Conservation (phyloP, 2,113 vertebrate species). For the Rana temporaria region DNA sequence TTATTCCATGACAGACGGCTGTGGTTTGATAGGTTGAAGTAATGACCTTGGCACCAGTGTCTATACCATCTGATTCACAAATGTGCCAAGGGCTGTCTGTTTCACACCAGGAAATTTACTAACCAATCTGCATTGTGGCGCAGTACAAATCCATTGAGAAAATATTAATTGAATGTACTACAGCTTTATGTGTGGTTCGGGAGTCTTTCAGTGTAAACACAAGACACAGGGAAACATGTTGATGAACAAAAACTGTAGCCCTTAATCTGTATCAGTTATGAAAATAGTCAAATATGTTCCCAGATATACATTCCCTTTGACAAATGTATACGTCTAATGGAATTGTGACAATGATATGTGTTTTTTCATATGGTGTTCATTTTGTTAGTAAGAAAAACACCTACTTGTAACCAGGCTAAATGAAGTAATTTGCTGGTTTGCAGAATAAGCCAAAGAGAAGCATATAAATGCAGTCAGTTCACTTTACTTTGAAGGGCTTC, state of each 20-base stretch:
- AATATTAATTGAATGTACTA: background rate
- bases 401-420: too few relatives aligned
- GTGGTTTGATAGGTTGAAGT: slow-evolving; percentile 4
- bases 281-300: background rate
- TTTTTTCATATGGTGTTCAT: too few relatives aligned
- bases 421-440: too few relatives aligned
- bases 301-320: background rate
- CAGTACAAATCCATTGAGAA: slow-evolving; percentile 18
- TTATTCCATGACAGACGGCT: slow-evolving; percentile 42
- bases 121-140: slow-evolving; percentile 35
- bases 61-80: slow-evolving; percentile 31
- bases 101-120: slow-evolving; percentile 36
- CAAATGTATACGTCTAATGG: too few relatives aligned
- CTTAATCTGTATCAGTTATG: background rate
- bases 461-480: too few relatives aligned
- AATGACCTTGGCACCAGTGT: slow-evolving; percentile 28
- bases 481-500: too few relatives aligned
- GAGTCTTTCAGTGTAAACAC: background rate
- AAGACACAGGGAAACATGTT: too few relatives aligned
- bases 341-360: too few relatives aligned
- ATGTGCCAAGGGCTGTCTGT: slow-evolving; percentile 27
- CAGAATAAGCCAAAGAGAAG: too few relatives aligned
- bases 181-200: background rate
- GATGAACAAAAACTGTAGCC: background rate
- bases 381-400: too few relatives aligned